Base-by-base conservation (phyloP, 1,140 invertebrate species). In the Aethina tumida region DNA sequence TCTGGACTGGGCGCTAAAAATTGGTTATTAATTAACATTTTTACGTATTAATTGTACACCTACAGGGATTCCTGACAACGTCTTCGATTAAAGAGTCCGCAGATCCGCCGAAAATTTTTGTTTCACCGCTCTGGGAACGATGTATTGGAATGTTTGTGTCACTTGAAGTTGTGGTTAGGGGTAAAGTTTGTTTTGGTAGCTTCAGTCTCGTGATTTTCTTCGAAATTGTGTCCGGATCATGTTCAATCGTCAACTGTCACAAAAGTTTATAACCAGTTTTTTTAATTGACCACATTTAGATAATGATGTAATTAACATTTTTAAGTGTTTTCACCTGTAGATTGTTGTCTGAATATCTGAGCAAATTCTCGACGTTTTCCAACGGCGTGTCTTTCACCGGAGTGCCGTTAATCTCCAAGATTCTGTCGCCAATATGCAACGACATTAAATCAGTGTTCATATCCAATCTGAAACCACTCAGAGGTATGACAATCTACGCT, bases 331-430 rank as follows among this genome's bases (percentile, higher is more conserved):
- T 57, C 53, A 85, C 77, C 68, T 86, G 83, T 34, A 88, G 62
- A 41, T 79, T 74, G 39, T 74, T 74, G 43, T 84, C 79, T 0
- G 80, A 79, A 49, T 79, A 77, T 43, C 74, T 69, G 37, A 87
- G 74, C 10, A 83, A 63, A 60, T 81, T 76, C 60, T 90, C 82
- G 30, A 88, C 78, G 38, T 77, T 81, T 44, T 83, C 76, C 26
- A 85, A 69, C 1, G 80, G 74, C 37, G 79, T 75, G 56, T 86
- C 82, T 56, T 78, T 81, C 0, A 92, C 80, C 2, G 86, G 83
- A 1, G 83, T 77, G 1, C 90, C 90, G 70, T 94, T 93, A 9
- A 95, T 84, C 70, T 95, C 90, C 30, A 94, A 65, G 40, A 95
- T 91, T 57, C 79, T 71, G 63, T 95, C 90, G 12, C 90, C 90